Base-by-base conservation (phyloP, 2,113 vertebrate species). In the Odocoileus hemionus region DNA sequence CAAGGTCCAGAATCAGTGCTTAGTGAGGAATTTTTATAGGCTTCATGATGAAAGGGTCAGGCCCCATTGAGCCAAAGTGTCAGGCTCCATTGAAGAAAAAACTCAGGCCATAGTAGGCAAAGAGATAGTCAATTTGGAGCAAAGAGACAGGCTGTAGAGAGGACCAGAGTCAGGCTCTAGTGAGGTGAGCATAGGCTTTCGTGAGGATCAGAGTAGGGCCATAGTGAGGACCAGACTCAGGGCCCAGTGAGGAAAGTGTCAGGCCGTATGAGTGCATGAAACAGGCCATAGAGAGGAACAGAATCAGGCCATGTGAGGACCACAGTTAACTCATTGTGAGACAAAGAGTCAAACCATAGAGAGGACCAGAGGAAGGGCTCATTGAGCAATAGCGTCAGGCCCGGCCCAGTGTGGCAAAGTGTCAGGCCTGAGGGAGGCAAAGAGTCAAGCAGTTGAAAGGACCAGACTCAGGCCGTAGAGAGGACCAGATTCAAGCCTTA, bases 191-290 rank as follows among this genome's bases (percentile, higher is more conserved):
- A 58, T 58, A 60, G 58, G 58, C 58, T 60, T 26, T 60, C 12
- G 11, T 60, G 26, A 60, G 58, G 58, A 60, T 26, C 58, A 28
- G 26, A 60, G 58, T 28, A 60, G 58, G 58, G 58, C 58, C 26
- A 60, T 28, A 60, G 58, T 28, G 33, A 64, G 15, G 15, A 64
- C 30, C 28, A 16, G 28, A 61, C 28, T 33, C 60, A 61, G 28
- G 60, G 60, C 28, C 60, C 30, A 33, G 60, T 61, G 30, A 33
- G 61, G 7, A 64, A 17, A 64, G 30, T 3, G 3, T 64, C 30
- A 61, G 14, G 60, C 60, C 0, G 0, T 33, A 33, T 1, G 0
- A 64, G 30, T 64, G 61, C 8, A 64, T 33, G 30, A 33, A 33
- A 64, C 30, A 64, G 15, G 60, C 60, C 30, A 64, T 16, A 64